These are phyloP conservation scores for Sinelater perroti DNA, from an alignment of 2,888 invertebrate genomes.

Conservation along the genomic window DNA sequence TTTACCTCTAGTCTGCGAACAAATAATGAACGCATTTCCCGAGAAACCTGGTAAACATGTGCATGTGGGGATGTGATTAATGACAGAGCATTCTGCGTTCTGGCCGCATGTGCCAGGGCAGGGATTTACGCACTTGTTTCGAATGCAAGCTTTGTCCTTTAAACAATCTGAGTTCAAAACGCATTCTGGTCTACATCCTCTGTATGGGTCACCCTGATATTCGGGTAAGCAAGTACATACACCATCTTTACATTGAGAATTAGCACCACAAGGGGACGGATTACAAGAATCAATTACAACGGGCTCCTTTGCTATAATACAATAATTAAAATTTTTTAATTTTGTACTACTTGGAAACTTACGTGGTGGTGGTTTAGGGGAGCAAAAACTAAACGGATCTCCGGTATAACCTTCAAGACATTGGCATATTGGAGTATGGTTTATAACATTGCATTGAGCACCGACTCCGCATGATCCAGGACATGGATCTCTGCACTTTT, in stretches of 20 bases:
- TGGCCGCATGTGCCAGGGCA: conserved; percentile 64
- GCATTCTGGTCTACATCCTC: conserved; percentile 63
- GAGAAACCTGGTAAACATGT: conserved; percentile 49
- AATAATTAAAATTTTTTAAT: neutral
- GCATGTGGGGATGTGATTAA: conserved; percentile 60
- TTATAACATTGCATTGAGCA: conserved; percentile 71
- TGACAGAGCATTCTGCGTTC: conserved; percentile 61
- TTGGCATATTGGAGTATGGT: conserved; percentile 73
- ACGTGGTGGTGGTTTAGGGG: conserved; percentile 52
- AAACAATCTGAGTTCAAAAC: conserved; percentile 61
- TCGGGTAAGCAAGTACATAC: conserved; percentile 60
- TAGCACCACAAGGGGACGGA: conserved; percentile 73
- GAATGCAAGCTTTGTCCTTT: conserved; percentile 58
- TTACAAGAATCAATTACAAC: conserved; percentile 65
- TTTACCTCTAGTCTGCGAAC: conserved; percentile 62
- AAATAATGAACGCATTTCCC: conserved; percentile 61
- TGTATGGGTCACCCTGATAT: conserved; percentile 61
- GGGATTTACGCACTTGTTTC: conserved; percentile 63
- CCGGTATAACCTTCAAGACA: conserved; percentile 70
- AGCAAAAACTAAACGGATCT: conserved; percentile 66
- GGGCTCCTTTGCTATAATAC: conserved; percentile 43
- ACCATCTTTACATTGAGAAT: conserved; percentile 71
- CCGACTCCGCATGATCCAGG: conserved; percentile 70
- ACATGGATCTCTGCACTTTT: conserved; percentile 73
- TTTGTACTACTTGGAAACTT: conserved; percentile 2